These are phyloP conservation scores for Dolichoris vasculosae DNA, from an alignment of 1,140 invertebrate genomes.

Conservation along the genomic window DNA sequence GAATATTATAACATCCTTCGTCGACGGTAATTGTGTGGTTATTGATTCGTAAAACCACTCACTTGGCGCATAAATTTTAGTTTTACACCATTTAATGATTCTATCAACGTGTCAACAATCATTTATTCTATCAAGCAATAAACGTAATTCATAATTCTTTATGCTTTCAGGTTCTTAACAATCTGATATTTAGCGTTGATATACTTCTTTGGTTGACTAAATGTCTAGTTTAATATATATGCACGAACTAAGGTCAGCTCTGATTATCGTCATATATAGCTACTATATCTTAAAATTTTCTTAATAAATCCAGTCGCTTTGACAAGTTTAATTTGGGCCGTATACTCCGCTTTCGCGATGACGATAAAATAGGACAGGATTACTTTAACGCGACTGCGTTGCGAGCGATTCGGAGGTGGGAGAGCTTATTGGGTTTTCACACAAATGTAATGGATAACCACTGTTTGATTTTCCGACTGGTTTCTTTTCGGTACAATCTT, in stretches of 20 bases:
- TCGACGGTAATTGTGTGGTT: neutral
- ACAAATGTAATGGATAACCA: slow-evolving; percentile 19
- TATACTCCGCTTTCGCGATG: neutral
- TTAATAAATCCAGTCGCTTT: neutral
- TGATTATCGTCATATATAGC: neutral
- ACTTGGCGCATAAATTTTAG: slow-evolving; percentile 7
- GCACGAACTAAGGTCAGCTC: neutral
- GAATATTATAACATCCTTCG: neutral
- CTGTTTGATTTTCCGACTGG: slow-evolving; percentile 15
- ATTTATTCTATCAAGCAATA: neutral
- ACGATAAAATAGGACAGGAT: neutral
- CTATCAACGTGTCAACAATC: neutral
- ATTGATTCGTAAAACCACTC: slow-evolving; percentile 1
- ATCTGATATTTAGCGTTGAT: neutral
- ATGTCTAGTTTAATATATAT: neutral
- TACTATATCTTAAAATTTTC: neutral
- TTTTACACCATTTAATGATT: slow-evolving; percentile 18
- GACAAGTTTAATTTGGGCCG: too few relatives aligned
- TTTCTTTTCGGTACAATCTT: neutral
- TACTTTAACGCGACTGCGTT: neutral
- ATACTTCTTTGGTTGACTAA: neutral
- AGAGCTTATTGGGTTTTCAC: neutral
- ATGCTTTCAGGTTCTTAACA: neutral
- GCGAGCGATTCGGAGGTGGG: neutral
- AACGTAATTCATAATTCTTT: slow-evolving; percentile 5